These are phyloP conservation scores for Xestia ashworthii DNA, from an alignment of 2,888 invertebrate genomes.

Conservation along the genomic window DNA sequence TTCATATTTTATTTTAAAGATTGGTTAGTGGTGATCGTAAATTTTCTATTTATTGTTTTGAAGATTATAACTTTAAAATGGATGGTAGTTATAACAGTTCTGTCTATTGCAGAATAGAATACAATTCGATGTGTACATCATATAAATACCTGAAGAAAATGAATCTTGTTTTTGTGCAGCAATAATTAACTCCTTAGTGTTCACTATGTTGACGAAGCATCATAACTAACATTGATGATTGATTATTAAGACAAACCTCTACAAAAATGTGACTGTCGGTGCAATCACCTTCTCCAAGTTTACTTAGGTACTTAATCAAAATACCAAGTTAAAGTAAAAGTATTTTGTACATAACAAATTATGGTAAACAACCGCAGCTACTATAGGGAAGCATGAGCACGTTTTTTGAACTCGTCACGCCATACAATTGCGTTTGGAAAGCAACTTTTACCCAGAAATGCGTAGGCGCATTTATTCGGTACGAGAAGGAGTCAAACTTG, in stretches of 20 bases:
- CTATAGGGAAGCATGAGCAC: slow-evolving; percentile 48
- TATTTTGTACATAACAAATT: slow-evolving; percentile 33
- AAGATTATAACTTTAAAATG: neutral
- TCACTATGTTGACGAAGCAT: neutral
- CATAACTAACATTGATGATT: neutral
- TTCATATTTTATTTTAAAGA: slow-evolving; percentile 6
- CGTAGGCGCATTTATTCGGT: slow-evolving; percentile 84
- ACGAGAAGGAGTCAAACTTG: slow-evolving; percentile 75
- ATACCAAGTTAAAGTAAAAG: slow-evolving; percentile 32
- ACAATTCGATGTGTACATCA: neutral
- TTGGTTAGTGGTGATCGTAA: neutral
- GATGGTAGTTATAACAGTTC: neutral
- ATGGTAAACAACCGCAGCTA: slow-evolving; percentile 36
- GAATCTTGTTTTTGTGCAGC: neutral
- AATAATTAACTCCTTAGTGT: neutral
- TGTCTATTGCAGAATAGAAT: neutral
- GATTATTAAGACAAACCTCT: neutral
- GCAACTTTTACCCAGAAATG: slow-evolving; percentile 82
- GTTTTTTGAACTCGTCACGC: slow-evolving; percentile 80
- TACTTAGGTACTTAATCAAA: slow-evolving; percentile 10
- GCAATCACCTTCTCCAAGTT: neutral
- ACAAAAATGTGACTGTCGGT: neutral
- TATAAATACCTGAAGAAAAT: neutral
- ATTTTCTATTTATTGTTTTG: neutral
- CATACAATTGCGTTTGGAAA: slow-evolving; percentile 84